Conservation (phyloP, 2,888 invertebrate species). For the Globia sparganii region DNA sequence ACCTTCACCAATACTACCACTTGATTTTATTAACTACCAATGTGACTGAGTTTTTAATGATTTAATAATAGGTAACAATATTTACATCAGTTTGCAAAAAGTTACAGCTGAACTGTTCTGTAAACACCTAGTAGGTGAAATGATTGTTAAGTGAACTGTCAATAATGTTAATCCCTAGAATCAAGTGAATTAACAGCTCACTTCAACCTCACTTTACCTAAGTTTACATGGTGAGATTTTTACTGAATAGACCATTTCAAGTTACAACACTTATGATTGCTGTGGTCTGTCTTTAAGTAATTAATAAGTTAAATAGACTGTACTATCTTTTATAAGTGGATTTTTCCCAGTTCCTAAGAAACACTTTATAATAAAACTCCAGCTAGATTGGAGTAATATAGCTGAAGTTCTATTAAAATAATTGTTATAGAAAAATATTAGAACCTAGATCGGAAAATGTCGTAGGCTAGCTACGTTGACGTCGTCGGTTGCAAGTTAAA, state of each 20-base stretch:
- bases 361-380: not conserved
- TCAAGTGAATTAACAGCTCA: not conserved
- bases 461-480: not conserved
- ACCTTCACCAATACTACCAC: not conserved
- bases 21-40: not conserved
- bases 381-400: not conserved
- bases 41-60: no score
- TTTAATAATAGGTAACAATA: not conserved
- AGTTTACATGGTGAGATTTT: not conserved
- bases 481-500: no score
- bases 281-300: not conserved
- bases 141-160: no score
- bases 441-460: not conserved
- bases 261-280: not conserved
- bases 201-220: not conserved
- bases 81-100: not conserved
- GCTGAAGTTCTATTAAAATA: not conserved
- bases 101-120: not conserved
- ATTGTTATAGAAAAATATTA: not conserved
- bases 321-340: not conserved
- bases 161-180: no score
- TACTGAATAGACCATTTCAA: no score
- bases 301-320: not conserved
- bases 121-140: not conserved
- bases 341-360: not conserved